Evolutionary conservation across 64 coral and sea anemone species (phyloP), one percentile per base, ranked within the genome.

Genomic region (Montipora foliosa): DNA sequence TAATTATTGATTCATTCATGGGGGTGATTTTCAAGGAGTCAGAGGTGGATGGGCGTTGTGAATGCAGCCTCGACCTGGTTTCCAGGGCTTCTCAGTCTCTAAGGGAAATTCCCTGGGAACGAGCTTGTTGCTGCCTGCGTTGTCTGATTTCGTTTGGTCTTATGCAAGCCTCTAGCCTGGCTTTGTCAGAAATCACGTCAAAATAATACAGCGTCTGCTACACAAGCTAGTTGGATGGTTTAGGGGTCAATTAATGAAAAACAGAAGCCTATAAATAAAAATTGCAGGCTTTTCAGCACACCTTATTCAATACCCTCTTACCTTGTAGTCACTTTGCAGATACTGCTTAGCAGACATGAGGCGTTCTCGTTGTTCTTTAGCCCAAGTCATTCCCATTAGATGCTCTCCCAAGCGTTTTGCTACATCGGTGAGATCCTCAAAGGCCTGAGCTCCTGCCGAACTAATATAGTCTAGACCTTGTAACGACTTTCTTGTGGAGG

Each of bases 391-490:
- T 10, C 80, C 52, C 57, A 58, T 82, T 6, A 82, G 49, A 8
- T 71, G 47, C 4, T 87, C 84, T 49, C 67, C 84, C 19, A 87
- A 20, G 29, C 84, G 13, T 15, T 87, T 21, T 68, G 37, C 67
- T 7, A 77, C 74, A 47, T 89, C 6, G 22, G 20, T 24, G 22
- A 24, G 22, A 24, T 24, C 22, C 22, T 24, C 22, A 24, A 24
- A 24, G 22, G 22, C 22, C 22, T 24, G 22, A 24, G 22, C 22
- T 24, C 22, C 22, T 24, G 22, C 22, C 22, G 22, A 24, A 91
- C 80, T 91, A 25, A 91, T 77, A 64, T 95, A 90, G 49, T 95
- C 93, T 6, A 95, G 88, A 78, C 88, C 88, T 77, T 95, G 88
- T 47, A 95, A 80, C 7, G 93, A 80, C 74, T 95, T 91, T 66